Conservation (phyloP, 2,888 invertebrate species). For the Morinoia aosen region DNA sequence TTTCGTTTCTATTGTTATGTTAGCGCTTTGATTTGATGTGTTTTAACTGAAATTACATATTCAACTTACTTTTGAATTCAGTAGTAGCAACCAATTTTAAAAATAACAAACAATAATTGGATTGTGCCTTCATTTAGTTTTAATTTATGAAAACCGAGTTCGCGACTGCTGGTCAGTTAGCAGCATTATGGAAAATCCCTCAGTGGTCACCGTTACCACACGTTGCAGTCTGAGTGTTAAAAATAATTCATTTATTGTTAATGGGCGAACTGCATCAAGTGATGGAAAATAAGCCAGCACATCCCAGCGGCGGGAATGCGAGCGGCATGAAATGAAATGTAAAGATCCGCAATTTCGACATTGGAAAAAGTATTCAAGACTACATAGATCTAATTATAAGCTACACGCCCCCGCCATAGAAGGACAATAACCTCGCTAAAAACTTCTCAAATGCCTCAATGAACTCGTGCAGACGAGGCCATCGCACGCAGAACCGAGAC, state of each 20-base stretch:
- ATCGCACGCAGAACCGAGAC: background rate
- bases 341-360: background rate
- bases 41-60: too few relatives aligned
- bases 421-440: background rate
- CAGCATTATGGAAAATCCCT: too few relatives aligned
- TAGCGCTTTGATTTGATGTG: too few relatives aligned
- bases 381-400: background rate
- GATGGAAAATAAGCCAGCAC: background rate
- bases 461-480: background rate
- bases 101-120: too few relatives aligned
- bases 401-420: background rate
- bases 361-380: background rate
- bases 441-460: background rate
- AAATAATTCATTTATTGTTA: background rate
- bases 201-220: too few relatives aligned
- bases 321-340: background rate
- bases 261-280: background rate
- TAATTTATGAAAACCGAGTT: too few relatives aligned
- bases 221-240: background rate
- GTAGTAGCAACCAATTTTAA: too few relatives aligned
- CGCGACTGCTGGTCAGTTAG: too few relatives aligned
- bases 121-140: too few relatives aligned
- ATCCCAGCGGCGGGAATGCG: too few relatives aligned
- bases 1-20: too few relatives aligned
- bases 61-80: too few relatives aligned